Evolutionary conservation across 2,113 vertebrate species (phyloP), one percentile per base, ranked within the genome.

Genomic region (Ailuropoda melanoleuca): DNA sequence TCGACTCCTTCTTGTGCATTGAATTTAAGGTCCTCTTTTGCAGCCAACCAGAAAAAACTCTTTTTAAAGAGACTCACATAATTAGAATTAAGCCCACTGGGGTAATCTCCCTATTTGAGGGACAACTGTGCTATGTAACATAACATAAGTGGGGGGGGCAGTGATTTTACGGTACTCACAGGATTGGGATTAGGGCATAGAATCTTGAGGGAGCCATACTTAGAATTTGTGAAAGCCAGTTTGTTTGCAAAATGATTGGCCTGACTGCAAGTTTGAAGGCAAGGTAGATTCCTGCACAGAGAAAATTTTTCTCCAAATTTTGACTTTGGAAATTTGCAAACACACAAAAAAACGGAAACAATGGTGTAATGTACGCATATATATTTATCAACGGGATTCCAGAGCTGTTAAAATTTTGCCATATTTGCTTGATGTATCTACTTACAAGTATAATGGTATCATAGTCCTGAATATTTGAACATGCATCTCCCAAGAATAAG

Each of bases 291-390:
- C 17, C 39, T 82, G 55, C 46, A 83, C 43, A 84, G 31, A 72
- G 62, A 93, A 89, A 50, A 56, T 4, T 50, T 68, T 37, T 50
- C 15, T 9, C 6, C 1, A 66, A 86, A 66, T 64, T 86, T 92
- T 95, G 68, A 81, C 34, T 88, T 70, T 93, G 62, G 74, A 78
- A 96, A 83, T 82, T 93, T 93, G 58, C 3, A 58, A 96, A 77
- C 58, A 84, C 64, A 95, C 48, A 60, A 75, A 81, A 95, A 97
- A 77, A 8, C 83, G 29, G 31, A 56, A 90, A 87, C 11, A 88
- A 50, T 50, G 48, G 11, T 56, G 77, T 75, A 83, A 77, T 82
- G 19, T 29, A 70, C 58, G 43, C 50, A 88, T 53, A 75, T 43
- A 80, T 46, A 89, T 56, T 31, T 84, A 93, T 31, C 43, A 86